Evolutionary conservation across 2,113 vertebrate genomes (phyloP), one percentile per base, ranked within the genome.

Genomic region (Ptychochromis oligacanthus): DNA sequence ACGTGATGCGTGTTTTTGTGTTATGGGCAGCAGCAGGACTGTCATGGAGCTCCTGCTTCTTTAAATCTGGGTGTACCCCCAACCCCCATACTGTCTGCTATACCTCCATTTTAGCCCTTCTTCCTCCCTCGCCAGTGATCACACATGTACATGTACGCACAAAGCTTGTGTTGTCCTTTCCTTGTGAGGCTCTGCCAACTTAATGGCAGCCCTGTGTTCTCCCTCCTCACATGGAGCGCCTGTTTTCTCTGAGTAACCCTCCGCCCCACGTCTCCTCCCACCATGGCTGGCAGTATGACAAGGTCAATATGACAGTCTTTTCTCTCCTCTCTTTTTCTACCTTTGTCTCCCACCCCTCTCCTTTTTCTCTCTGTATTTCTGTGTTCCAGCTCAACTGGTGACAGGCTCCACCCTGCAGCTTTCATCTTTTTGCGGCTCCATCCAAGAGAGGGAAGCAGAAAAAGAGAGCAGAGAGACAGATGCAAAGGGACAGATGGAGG

Each of bases 281-380:
- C 86, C 86, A 76, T 2, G 57, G 78, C 88, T 93, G 93, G 92
- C 93, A 93, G 88, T 86, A 81, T 89, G 88, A 93, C 94, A 94
- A 94, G 89, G 93, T 92, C 94, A 93, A 93, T 88, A 93, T 88
- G 89, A 93, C 88, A 79, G 84, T 76, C 83, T 90, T 90, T 85
- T 87, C 79, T 84, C 60, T 80, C 64, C 62, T 85, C 28, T 74
- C 52, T 81, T 84, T 79, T 67, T 81, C 56, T 60, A 80, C 61
- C 79, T 84, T 79, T 89, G 82, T 92, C 83, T 89, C 64, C 79
- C 55, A 18, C 59, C 75, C 74, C 85, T 86, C 76, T 49, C 80
- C 3, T 36, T 85, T 60, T 79, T 61, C 57, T 75, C 75, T 77
- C 74, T 75, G 40, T 82, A 61, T 87, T 64, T 76, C 81, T 87